phyloP scores from a whole-genome alignment of 2,888 invertebrate species.

The Ferrisia virgata region DNA sequence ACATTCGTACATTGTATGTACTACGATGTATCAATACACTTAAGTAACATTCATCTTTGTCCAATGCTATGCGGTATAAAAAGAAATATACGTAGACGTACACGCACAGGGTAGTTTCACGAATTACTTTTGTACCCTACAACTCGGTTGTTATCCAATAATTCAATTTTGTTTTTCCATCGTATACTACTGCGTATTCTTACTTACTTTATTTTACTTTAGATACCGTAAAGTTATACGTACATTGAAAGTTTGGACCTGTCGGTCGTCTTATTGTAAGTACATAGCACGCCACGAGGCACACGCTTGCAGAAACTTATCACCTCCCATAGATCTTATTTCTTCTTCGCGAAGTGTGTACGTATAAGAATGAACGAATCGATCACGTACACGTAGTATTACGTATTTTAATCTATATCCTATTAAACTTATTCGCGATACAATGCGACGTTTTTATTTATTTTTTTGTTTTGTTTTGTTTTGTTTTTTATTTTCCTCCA shows the following conservation, averaged over 20 bases:
- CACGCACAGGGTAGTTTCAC: background rate
- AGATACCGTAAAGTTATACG: background rate
- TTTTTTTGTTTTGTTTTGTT: too few relatives aligned
- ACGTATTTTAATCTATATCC: background rate
- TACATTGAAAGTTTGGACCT: background rate
- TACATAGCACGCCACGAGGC: too few relatives aligned
- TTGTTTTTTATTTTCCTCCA: too few relatives aligned
- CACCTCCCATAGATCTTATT: background rate
- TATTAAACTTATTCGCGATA: too few relatives aligned
- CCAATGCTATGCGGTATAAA: background rate
- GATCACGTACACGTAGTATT: too few relatives aligned
- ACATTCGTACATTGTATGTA: too few relatives aligned
- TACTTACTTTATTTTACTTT: background rate
- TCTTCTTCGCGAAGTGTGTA: too few relatives aligned
- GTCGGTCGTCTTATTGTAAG: too few relatives aligned
- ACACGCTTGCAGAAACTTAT: background rate
- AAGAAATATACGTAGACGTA: too few relatives aligned
- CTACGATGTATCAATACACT: slow-evolving; percentile 13
- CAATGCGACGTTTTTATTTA: too few relatives aligned
- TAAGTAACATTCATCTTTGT: background rate
- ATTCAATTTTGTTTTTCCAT: background rate
- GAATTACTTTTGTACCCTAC: background rate
- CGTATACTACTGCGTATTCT: too few relatives aligned
- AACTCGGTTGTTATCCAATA: slow-evolving; percentile 5
- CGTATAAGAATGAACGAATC: background rate